Base-by-base conservation (phyloP, 2,113 vertebrate species). In the Butastur rufipennis region DNA sequence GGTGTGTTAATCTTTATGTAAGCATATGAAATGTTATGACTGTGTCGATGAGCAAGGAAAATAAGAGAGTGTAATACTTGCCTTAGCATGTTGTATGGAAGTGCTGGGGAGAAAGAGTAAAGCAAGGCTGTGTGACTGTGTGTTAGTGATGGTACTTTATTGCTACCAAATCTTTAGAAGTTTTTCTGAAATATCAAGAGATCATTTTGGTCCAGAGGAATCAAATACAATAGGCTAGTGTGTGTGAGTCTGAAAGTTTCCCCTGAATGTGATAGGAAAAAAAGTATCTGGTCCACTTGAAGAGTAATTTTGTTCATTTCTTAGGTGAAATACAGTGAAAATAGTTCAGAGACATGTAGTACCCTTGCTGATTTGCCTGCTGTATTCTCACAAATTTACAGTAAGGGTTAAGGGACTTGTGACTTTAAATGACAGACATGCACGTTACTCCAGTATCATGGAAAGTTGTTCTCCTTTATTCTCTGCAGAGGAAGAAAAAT, bases 381-480 rank as follows among this genome's bases (percentile, higher is more conserved):
- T 62, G 4, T 18, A 21, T 40, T 11, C 61, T 79, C 19, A 71
- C 5, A 62, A 26, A 45, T 50, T 45, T 38, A 23, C 56, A 12
- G 11, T n/a, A 67, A 59, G 42, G 13, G 17, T 74, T 55, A 40
- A 63, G 29, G 10, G 22, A 71, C 26, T 1, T 63, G 7, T 55
- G 40, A 61, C 21, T 87, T 93, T 50, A 86, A 48, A 53, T 38
- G 9, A 34, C 25, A 40, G 55, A n/a, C 3, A 2, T 11, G 7
- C 16, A 6, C 0, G 0, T 36, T 53, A 16, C n/a, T 80, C 32
- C 20, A 48, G 19, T n/a, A 56, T 11, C 5, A 19, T 6, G 38
- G 31, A n/a, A 61, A 43, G 14, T 62, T 89, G 10, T 25, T 81
- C 27, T 48, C 14, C 14, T 78, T 88, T 80, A 34, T 68, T 48